Base-by-base conservation (phyloP, 2,888 invertebrate genomes). In the Limulus polyphemus region DNA sequence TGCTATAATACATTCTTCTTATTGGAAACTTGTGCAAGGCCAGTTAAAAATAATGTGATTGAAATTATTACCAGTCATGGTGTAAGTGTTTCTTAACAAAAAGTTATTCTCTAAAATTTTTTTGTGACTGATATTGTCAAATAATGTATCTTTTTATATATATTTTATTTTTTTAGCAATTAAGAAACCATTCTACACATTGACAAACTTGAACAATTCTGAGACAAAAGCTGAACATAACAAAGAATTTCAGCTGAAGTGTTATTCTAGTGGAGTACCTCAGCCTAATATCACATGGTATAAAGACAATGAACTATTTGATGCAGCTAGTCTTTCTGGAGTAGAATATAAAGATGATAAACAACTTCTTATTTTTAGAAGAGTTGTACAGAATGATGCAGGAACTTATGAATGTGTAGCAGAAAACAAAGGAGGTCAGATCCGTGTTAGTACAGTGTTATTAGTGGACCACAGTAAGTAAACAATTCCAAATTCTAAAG, bases 351-450 rank as follows among this genome's bases (percentile, higher is more conserved):
- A 58, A 7, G 67, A 68, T 9, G 56, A 57, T 11, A 57, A 60
- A 47, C 69, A 68, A 51, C 54, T 57, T 13, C 59, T 70, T 7
- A 63, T 60, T n/a, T 65, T 70, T 17, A 52, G 61, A 11, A 54
- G 68, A 50, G 57, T 69, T 1, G 55, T 68, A 4, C 59, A 60
- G 10, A 63, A 65, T 47, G 68, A 70, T 60, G 62, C 68, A 2
- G 70, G 70, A 2, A 49, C 55, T 32, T 70, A 70, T 58, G 63
- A 67, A 17, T 70, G 70, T 56, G 12, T 58, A 2, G 66, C 61
- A 3, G 47, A 52, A 32, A 69, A 69, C 57, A 65, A 62, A 16
- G 68, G 67, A 10, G 68, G 68, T 51, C n/a, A 11, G 11, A 55
- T 63, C 11, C 56, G 32, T 10, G 59, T 59, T 32, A 58, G 62